Evolutionary conservation across 2,888 invertebrate species (phyloP).

Genomic region (Teleogryllus oceanicus): DNA sequence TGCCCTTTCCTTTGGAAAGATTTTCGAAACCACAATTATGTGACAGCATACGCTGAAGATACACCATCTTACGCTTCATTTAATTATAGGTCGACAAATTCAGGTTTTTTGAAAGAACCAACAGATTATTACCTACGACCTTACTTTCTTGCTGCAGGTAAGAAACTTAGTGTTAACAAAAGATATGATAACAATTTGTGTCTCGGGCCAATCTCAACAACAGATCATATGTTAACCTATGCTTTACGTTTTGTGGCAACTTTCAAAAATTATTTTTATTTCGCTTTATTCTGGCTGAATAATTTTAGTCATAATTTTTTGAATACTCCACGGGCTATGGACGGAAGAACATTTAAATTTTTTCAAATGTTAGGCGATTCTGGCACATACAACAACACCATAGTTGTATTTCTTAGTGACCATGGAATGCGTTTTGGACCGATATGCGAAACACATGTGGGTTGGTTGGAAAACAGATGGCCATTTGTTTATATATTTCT

Average conservation of each 20-base stretch:
- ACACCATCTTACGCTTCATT: constrained; percentile 68
- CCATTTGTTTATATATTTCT: constrained; percentile 64
- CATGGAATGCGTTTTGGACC: constrained; percentile 75
- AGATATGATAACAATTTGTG: constrained; percentile 57
- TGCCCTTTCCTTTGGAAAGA: constrained; percentile 75
- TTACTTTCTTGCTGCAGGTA: constrained; percentile 59
- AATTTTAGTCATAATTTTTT: constrained; percentile 69
- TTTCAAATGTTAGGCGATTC: constrained; percentile 59
- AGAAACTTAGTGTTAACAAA: constrained; percentile 24
- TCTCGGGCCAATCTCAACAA: constrained; percentile 59
- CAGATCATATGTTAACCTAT: constrained; percentile 67
- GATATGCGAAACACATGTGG: constrained; percentile 62
- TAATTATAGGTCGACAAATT: constrained; percentile 60
- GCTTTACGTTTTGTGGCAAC: constrained; percentile 64
- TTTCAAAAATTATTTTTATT: constrained; percentile 60
- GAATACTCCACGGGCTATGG: constrained; percentile 65
- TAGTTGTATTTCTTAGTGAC: constrained; percentile 72
- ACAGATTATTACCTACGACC: constrained; percentile 79
- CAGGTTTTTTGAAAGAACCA: constrained; percentile 68
- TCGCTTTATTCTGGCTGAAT: constrained; percentile 79
- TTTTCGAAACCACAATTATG: constrained; percentile 66
- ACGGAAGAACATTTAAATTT: constrained; percentile 54
- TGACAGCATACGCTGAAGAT: constrained; percentile 79
- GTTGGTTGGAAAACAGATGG: constrained; percentile 74
- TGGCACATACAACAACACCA: constrained; percentile 60